Percentiles rank a stretch among this genome's conserved stretches.
phyloP scores from a whole-genome alignment of 2,797 vertebrate species.

The Gorsachius magnificus region DNA sequence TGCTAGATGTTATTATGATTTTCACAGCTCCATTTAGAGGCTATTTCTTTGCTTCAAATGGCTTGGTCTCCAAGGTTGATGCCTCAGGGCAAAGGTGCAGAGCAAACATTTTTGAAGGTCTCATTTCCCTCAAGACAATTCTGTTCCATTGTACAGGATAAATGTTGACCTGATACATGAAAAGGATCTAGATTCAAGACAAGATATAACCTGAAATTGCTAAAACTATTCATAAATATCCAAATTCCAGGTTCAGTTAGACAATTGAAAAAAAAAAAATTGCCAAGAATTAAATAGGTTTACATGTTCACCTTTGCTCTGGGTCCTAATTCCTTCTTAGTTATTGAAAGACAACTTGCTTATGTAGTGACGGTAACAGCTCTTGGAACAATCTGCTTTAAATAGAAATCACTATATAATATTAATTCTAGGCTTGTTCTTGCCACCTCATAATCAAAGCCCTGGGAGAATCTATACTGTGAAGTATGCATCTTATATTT shows the following conservation, averaged over 20 bases:
- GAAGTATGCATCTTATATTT: background rate
- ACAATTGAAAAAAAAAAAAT: background rate
- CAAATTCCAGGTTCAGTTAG: background rate
- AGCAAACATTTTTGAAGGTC: background rate
- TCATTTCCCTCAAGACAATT: background rate
- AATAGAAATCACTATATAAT: constrained; percentile 3
- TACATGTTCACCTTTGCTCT: background rate
- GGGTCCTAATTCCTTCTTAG: background rate
- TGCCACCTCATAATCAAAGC: constrained; percentile 24
- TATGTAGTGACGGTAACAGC: background rate
- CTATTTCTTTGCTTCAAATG: background rate
- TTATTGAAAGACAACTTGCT: background rate
- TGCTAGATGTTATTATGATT: background rate
- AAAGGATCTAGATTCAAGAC: background rate
- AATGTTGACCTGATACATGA: background rate
- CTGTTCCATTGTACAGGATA: background rate
- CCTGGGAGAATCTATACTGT: background rate
- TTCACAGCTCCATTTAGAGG: constrained; percentile 13
- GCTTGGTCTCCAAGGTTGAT: background rate
- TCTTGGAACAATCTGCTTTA: constrained; percentile 5
- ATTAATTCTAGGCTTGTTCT: constrained; percentile 8
- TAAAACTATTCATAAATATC: background rate
- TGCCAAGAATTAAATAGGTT: background rate
- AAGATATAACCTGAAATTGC: background rate
- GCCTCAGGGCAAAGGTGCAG: background rate